phyloP scores from a whole-genome alignment of 1,140 invertebrate genomes.

The Drosophila sulfurigaster region DNA sequence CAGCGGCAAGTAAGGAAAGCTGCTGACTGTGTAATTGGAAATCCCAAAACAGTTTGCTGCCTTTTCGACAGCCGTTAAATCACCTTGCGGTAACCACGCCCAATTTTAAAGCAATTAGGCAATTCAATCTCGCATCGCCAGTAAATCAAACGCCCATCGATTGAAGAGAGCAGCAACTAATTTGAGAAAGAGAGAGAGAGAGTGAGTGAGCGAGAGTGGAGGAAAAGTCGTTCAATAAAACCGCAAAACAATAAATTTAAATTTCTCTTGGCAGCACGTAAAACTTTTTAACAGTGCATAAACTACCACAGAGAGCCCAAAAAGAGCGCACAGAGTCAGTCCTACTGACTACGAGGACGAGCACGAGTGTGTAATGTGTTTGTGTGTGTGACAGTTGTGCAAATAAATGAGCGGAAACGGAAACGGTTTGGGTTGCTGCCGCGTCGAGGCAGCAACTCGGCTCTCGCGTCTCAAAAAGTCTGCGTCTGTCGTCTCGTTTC shows the following conservation, averaged over 20 bases:
- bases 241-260: conserved; percentile 83
- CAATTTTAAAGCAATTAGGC: conserved; percentile 78
- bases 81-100: conserved; percentile 46
- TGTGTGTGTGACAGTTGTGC: conserved; percentile 69
- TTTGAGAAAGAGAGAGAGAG: conserved; percentile 48
- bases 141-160: conserved; percentile 82
- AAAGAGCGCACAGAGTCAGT: conserved; percentile 12
- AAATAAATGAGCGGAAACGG: conserved; percentile 81
- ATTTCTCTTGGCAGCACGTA: conserved; percentile 63
- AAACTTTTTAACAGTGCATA: conserved; percentile 73
- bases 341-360: conserved; percentile 7
- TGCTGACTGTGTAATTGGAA: conserved; percentile 5
- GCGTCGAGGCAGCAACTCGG: background rate
- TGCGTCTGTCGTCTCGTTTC: conserved; percentile 6
- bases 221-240: conserved; percentile 54
- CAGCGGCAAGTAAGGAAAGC: background rate
- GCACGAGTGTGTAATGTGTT: conserved; percentile 23
- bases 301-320: conserved; percentile 52
- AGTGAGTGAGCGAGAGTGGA: conserved; percentile 4
- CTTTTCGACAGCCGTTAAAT: conserved; percentile 57
- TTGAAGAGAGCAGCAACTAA: conserved; percentile 67
- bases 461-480: conserved; percentile 4
- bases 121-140: conserved; percentile 63
- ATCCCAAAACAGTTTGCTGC: background rate
- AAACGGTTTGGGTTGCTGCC: conserved; percentile 66